phyloP scores from a whole-genome alignment of 2,888 invertebrate species.

The Ecdyonurus torrentis region DNA sequence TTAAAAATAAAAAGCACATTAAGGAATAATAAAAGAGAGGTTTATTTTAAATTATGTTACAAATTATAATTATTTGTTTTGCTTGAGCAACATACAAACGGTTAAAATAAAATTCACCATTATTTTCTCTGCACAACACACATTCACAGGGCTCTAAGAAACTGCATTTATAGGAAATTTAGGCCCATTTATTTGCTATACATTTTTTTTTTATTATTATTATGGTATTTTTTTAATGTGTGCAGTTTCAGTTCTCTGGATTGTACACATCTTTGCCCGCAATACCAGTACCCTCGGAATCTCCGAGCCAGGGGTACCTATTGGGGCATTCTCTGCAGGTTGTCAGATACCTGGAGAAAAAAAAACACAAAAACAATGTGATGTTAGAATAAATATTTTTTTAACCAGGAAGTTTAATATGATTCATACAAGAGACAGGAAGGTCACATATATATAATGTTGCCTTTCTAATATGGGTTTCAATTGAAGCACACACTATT shows the following conservation, averaged over 20 bases:
- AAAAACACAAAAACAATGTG: too few species aligned
- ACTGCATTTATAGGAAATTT: not conserved
- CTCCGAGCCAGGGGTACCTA: conserved; percentile 75
- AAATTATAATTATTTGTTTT: not conserved
- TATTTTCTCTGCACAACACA: too few species aligned
- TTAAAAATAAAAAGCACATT: not conserved
- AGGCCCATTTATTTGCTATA: not conserved
- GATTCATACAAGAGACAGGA: too few species aligned
- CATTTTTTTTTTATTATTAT: too few species aligned
- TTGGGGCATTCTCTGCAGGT: conserved; percentile 75
- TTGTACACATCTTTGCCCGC: conserved; percentile 64
- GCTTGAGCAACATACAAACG: conserved; percentile 4
- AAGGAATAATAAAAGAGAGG: not conserved
- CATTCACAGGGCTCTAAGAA: not conserved
- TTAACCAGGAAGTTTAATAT: too few species aligned
- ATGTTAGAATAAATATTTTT: too few species aligned
- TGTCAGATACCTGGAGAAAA: conserved; percentile 58
- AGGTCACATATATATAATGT: too few species aligned
- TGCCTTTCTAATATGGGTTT: too few species aligned
- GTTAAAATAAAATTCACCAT: too few species aligned
- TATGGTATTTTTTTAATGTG: not conserved
- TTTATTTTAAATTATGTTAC: not conserved
- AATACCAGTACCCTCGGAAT: conserved; percentile 67
- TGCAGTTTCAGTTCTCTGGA: conserved; percentile 40
- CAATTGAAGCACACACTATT: too few species aligned